A percentile compares a stretch with the other conserved stretches of the same genome.
Conservation (phyloP, 2,888 invertebrate species). For the Theretra japonica region DNA sequence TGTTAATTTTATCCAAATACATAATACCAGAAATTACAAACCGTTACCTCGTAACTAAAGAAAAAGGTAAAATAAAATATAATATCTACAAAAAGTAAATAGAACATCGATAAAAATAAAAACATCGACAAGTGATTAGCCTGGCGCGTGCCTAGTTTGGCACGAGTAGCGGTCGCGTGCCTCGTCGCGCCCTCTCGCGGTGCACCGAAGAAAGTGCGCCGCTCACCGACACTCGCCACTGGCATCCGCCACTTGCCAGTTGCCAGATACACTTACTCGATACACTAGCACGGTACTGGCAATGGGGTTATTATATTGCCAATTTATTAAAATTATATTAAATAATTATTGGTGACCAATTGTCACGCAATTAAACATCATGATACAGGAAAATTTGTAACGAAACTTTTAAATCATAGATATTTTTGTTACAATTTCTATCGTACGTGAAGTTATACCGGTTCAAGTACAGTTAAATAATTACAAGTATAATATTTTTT, state of each 20-base stretch:
- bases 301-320: neutral
- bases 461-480: too few species aligned
- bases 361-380: too few species aligned
- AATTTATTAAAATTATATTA: too few species aligned
- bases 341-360: neutral
- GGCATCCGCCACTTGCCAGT: conserved; percentile 26
- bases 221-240: conserved; percentile 42
- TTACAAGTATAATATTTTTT: too few species aligned
- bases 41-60: neutral
- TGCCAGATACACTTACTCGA: conserved; percentile 1
- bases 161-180: conserved; percentile 80
- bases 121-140: conserved; percentile 36
- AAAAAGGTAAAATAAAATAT: neutral
- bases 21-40: too few species aligned
- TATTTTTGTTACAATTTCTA: too few species aligned
- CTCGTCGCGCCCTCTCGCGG: conserved; percentile 66
- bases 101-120: conserved; percentile 24
- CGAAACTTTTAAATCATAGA: too few species aligned
- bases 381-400: too few species aligned
- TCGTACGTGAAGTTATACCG: too few species aligned
- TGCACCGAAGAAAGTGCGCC: conserved; percentile 66
- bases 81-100: neutral
- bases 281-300: neutral
- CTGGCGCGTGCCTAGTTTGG: conserved; percentile 48
- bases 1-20: too few species aligned